These are phyloP conservation scores for Gymnocheta viridis DNA, from an alignment of 2,888 invertebrate species.

Conservation along the genomic window DNA sequence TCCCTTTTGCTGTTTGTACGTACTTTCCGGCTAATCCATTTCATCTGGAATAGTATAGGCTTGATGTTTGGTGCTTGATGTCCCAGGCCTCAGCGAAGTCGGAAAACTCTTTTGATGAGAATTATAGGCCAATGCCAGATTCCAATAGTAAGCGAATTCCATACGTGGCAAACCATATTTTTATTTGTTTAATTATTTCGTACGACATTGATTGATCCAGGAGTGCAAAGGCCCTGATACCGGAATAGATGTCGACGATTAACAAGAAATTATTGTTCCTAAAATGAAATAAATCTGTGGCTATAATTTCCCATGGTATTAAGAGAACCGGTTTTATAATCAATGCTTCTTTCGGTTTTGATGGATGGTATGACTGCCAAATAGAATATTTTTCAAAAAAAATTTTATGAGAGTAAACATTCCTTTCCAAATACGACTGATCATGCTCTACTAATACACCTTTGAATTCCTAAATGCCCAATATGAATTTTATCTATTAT, in stretches of 20 bases:
- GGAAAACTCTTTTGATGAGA: conserved; percentile 58
- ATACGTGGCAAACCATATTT: conserved; percentile 63
- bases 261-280: conserved; percentile 55
- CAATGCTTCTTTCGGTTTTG: conserved; percentile 56
- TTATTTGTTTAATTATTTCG: conserved; percentile 50
- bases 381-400: conserved; percentile 59
- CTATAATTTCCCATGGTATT: conserved; percentile 59
- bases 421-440: conserved; percentile 59
- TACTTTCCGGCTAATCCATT: conserved; percentile 68
- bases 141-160: conserved; percentile 63
- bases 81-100: conserved; percentile 61
- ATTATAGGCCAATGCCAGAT: conserved; percentile 63
- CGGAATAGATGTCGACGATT: conserved; percentile 61
- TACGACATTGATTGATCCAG: conserved; percentile 61
- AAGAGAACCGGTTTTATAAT: conserved; percentile 53
- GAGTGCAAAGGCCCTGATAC: conserved; percentile 55
- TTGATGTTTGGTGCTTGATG: conserved; percentile 62
- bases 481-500: conserved; percentile 41
- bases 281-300: conserved; percentile 60
- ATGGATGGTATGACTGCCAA: too few relatives aligned
- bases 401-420: conserved; percentile 54
- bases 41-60: conserved; percentile 60
- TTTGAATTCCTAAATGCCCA: conserved; percentile 55
- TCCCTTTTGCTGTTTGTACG: conserved; percentile 61
- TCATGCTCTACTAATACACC: conserved; percentile 57